phyloP scores from a whole-genome alignment of 2,888 invertebrate genomes.

The Drosophila nr. medialis region DNA sequence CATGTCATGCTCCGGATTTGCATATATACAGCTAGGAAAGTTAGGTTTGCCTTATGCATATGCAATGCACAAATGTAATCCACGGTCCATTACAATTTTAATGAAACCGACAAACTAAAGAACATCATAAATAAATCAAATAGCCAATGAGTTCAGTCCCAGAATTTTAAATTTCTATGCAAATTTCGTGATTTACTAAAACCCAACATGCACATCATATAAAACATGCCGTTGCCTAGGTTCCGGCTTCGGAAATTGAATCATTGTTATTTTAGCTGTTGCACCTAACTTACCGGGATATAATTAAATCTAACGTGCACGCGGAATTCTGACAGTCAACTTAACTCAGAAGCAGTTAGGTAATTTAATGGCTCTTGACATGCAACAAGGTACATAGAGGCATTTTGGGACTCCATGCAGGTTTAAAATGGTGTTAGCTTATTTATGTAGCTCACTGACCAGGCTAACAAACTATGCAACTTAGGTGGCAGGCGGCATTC shows the following conservation, averaged over 20 bases:
- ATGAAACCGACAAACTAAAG: background rate
- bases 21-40: background rate
- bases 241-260: conserved; percentile 67
- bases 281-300: conserved; percentile 21
- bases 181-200: conserved; percentile 25
- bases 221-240: conserved; percentile 34
- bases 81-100: conserved; percentile 11
- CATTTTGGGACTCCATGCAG: background rate
- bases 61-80: background rate
- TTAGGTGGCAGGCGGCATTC: background rate
- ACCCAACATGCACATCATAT: conserved; percentile 33
- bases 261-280: conserved; percentile 46
- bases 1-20: background rate
- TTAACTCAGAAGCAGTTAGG: conserved; percentile 47
- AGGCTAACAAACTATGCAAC: conserved; percentile 10
- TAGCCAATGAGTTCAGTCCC: background rate
- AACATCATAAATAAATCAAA: background rate
- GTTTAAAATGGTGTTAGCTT: conserved; percentile 35
- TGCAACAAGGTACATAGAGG: conserved; percentile 53
- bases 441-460: conserved; percentile 60
- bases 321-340: conserved; percentile 37
- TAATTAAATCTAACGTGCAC: conserved; percentile 63
- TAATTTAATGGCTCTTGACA: conserved; percentile 60
- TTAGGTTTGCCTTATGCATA: conserved; percentile 1
- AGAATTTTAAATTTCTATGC: conserved; percentile 35